phyloP scores from a whole-genome alignment of 1,140 invertebrate genomes.

The Amphibalanus amphitrite region DNA sequence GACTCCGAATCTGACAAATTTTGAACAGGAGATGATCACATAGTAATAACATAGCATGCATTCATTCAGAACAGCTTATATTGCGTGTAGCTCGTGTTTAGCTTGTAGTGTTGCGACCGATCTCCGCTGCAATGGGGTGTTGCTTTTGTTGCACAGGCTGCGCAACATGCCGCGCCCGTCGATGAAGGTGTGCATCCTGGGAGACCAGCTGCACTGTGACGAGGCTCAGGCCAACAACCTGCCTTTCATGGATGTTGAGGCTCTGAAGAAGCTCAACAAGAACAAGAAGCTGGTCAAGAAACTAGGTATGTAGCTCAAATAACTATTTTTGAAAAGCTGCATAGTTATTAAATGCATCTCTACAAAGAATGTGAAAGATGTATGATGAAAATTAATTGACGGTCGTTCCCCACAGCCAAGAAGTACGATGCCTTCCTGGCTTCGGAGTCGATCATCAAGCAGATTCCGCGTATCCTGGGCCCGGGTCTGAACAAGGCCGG shows the following conservation, averaged over 20 bases:
- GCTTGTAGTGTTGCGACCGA: too few relatives aligned
- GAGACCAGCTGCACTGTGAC: conserved; percentile 98
- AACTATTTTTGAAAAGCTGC: too few relatives aligned
- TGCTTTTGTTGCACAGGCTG: conserved; percentile 43
- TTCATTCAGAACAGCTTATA: too few relatives aligned
- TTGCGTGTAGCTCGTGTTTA: too few relatives aligned
- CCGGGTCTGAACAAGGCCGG: conserved; percentile 99
- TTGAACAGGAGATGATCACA: too few relatives aligned
- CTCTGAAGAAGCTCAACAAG: conserved; percentile 97
- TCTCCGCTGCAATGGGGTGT: too few relatives aligned
- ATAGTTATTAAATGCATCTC: too few relatives aligned
- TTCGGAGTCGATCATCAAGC: conserved; percentile 96
- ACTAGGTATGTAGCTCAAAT: conserved; percentile 48
- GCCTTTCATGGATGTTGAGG: conserved; percentile 93
- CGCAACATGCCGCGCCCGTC: conserved; percentile 94
- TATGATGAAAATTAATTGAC: too few relatives aligned
- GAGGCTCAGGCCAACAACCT: conserved; percentile 87
- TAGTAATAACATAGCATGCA: too few relatives aligned
- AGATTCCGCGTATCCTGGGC: conserved; percentile 94
- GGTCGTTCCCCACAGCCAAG: conserved; percentile 41
- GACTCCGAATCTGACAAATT: too few relatives aligned
- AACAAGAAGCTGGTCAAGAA: conserved; percentile 99
- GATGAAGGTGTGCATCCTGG: conserved; percentile 96
- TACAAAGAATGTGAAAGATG: too few relatives aligned
- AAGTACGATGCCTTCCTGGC: conserved; percentile 97